phyloP scores from a whole-genome alignment of 2,113 vertebrate species.

The Pygoscelis adeliae region DNA sequence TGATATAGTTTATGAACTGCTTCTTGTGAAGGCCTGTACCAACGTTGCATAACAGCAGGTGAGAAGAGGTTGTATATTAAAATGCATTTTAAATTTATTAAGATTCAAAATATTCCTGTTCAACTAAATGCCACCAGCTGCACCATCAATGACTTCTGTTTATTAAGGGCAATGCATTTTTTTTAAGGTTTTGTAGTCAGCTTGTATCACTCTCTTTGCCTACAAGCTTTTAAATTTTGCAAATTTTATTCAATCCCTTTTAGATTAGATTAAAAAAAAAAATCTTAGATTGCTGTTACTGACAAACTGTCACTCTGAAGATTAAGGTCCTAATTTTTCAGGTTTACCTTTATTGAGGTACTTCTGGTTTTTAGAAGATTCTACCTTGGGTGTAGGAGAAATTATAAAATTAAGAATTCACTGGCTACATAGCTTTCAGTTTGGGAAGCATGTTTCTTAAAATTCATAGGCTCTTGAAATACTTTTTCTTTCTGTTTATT shows the following conservation, averaged over 20 bases:
- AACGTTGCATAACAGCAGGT: background rate
- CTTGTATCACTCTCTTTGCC: background rate
- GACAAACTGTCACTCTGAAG: background rate
- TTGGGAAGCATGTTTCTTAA: background rate
- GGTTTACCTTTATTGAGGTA: background rate
- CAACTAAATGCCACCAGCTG: background rate
- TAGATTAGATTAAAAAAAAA: background rate
- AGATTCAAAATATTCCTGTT: background rate
- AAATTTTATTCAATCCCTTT: background rate
- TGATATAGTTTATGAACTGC: background rate
- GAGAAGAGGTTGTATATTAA: background rate
- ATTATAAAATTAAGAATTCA: background rate
- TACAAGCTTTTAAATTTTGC: background rate
- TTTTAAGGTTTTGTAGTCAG: background rate
- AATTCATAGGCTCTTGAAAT: background rate
- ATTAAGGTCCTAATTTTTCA: background rate
- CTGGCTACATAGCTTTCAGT: background rate
- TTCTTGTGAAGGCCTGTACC: background rate
- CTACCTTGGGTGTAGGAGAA: background rate
- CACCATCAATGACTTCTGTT: background rate
- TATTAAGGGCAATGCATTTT: background rate
- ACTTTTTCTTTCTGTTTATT: background rate
- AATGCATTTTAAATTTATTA: background rate
- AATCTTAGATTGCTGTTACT: background rate
- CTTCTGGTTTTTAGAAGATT: background rate